Base-by-base conservation (phyloP, 2,888 invertebrate genomes). In the Cremastinae sp. region DNA sequence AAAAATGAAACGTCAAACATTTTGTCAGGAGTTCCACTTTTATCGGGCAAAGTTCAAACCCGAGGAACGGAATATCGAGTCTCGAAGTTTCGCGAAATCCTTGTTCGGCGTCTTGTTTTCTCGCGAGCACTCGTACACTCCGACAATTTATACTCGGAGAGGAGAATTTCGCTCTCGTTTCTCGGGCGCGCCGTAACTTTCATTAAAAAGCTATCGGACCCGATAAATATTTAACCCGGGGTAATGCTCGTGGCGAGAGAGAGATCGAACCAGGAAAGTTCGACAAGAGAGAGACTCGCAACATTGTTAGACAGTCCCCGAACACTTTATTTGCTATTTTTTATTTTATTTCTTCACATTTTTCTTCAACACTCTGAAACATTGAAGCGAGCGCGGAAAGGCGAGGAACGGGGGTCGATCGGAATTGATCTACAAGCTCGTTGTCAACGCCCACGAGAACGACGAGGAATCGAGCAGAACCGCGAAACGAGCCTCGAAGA, bases 11-110 rank as follows among this genome's bases (percentile, higher is more conserved):
- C 62, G 62, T 76, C 66, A 28, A 69, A 73, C 72, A 62, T 76
- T 73, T 72, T 69, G 73, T 76, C 69, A 73, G 35, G 37, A 53
- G 64, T 64, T 59, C 47, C 39, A 53, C 39, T 70, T 66, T 76
- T 73, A 65, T 73, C 53, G 64, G 39, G 47, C 69, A 53, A 68
- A 41, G 18, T 59, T 20, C 37, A 49, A 20, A 28, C 39, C 20
- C 18, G 43, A n/a, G 43, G 12, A 55, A 56, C 14, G 22, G 61
- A 53, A n/a, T 22, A 4, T 22, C 39, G 45, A 18, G 9, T 12
- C 45, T 22, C 37, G 18, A 12, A 51, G 51, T 10, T 49, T 41
- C 8, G 20, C 37, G 37, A 65, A 53, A 64, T 43, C 41, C 14
- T 45, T 22, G 16, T 47, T 47, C 47, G 20, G 35, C 47, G 61